These are phyloP conservation scores for Dryadula phaetusa DNA, from an alignment of 2,888 invertebrate genomes.

Conservation along the genomic window DNA sequence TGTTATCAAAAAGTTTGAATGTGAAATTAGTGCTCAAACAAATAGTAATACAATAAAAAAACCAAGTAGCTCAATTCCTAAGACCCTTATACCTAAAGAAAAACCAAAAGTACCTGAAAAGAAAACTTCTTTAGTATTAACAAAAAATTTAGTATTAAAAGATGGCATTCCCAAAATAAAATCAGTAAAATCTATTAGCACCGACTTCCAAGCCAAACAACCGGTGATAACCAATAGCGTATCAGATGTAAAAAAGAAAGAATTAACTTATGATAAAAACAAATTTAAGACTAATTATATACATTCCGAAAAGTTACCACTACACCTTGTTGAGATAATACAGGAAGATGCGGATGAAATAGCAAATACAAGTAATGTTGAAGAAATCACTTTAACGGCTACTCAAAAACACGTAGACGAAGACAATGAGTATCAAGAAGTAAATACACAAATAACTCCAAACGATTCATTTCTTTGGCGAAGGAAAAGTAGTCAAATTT, in stretches of 20 bases:
- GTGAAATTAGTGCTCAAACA: constrained; percentile 73
- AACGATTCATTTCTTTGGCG: constrained; percentile 88
- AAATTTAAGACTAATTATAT: constrained; percentile 79
- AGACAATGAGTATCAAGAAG: constrained; percentile 56
- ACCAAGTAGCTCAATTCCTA: constrained; percentile 58
- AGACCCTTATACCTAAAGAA: constrained; percentile 65
- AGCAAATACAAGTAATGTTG: constrained; percentile 41
- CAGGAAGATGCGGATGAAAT: constrained; percentile 73
- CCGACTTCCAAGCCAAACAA: constrained; percentile 54
- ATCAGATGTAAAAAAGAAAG: constrained; percentile 59
- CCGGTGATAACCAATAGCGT: constrained; percentile 27
- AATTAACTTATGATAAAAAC: constrained; percentile 72
- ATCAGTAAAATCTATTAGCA: constrained; percentile 65
- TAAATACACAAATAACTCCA: constrained; percentile 78
- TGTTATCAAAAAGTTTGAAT: constrained; percentile 80
- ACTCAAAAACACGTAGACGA: constrained; percentile 43
- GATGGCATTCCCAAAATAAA: constrained; percentile 82
- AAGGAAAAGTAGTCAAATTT: constrained; percentile 75
- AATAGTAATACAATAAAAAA: constrained; percentile 69
- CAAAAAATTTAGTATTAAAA: constrained; percentile 80
- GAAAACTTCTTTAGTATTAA: constrained; percentile 80
- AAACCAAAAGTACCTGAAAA: constrained; percentile 86
- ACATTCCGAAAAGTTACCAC: constrained; percentile 73
- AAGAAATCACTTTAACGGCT: constrained; percentile 35
- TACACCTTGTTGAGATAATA: constrained; percentile 77